Conservation (phyloP, 2,888 invertebrate species). For the Tetragonula carbonaria region DNA sequence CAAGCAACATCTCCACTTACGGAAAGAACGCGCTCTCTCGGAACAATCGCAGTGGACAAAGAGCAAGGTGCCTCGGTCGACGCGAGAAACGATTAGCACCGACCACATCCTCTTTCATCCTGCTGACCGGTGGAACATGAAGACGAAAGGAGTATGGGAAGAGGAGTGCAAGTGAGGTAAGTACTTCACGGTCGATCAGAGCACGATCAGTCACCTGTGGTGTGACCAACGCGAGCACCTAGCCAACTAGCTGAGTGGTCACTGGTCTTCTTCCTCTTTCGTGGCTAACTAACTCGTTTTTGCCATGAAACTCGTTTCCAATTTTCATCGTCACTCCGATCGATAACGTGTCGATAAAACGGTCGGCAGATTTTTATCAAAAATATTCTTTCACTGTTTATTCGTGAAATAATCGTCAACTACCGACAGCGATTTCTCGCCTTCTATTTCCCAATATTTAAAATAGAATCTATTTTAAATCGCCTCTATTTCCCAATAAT, state of each 20-base stretch:
- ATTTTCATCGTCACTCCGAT: not conserved
- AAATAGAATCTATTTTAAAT: slow-evolving; percentile 5
- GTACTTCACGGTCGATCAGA: slow-evolving; percentile 74
- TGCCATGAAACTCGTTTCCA: slow-evolving; percentile 7
- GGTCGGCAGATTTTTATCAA: too few species aligned
- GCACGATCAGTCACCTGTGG: slow-evolving; percentile 78
- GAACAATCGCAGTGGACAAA: slow-evolving; percentile 24
- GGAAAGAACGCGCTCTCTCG: too few species aligned
- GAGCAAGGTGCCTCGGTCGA: slow-evolving; percentile 53
- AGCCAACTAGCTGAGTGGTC: slow-evolving; percentile 63
- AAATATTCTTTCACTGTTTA: too few species aligned
- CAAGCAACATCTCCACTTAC: too few species aligned
- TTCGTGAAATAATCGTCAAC: not conserved
- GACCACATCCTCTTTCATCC: slow-evolving; percentile 54
- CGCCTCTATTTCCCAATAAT: slow-evolving; percentile 21
- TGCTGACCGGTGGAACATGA: slow-evolving; percentile 24
- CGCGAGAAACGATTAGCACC: slow-evolving; percentile 66
- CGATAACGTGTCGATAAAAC: not conserved
- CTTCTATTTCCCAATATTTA: slow-evolving; percentile 20
- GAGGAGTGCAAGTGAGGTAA: slow-evolving; percentile 72
- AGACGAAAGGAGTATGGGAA: slow-evolving; percentile 44
- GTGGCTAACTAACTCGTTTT: slow-evolving; percentile 71
- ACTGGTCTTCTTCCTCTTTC: slow-evolving; percentile 75
- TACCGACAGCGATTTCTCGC: not conserved
- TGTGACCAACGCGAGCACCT: slow-evolving; percentile 77